These are phyloP conservation scores for Drosophila bifasciata DNA, from an alignment of 1,140 invertebrate species.

Conservation along the genomic window DNA sequence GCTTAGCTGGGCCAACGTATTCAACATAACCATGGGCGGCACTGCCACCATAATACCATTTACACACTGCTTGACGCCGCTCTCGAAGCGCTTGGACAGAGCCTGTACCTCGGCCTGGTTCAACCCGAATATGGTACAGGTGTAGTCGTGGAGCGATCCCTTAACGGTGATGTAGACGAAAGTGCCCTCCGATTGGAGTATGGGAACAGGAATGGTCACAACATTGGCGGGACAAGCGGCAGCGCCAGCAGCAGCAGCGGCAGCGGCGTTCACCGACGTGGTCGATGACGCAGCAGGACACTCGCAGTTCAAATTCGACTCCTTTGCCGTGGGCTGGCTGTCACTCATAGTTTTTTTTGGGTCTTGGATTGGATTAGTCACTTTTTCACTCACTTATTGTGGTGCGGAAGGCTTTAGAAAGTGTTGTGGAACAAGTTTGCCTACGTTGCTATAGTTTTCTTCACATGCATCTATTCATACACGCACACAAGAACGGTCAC, in stretches of 20 bases:
- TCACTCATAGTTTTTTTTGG: constrained; percentile 70
- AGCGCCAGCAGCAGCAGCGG: constrained; percentile 13
- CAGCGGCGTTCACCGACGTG: constrained; percentile 34
- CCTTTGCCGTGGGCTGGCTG: constrained; percentile 52
- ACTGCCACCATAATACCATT: constrained; percentile 90
- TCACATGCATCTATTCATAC: constrained; percentile 21
- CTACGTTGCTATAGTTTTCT: constrained; percentile 69
- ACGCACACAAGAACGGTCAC: constrained; percentile 29
- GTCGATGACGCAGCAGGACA: constrained; percentile 46
- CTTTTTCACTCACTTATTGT: constrained; percentile 15
- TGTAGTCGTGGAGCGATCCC: constrained; percentile 89
- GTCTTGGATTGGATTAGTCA: constrained; percentile 23
- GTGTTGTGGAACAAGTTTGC: constrained; percentile 48
- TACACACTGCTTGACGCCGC: constrained; percentile 86
- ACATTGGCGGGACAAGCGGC: constrained; percentile 63
- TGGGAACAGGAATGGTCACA: constrained; percentile 81
- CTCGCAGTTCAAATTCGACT: constrained; percentile 60
- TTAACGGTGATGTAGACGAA: constrained; percentile 90
- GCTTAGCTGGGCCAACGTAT: constrained; percentile 89
- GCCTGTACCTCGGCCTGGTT: constrained; percentile 88
- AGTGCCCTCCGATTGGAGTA: constrained; percentile 84
- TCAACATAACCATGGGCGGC: constrained; percentile 88
- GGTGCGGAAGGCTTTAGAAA: constrained; percentile 12
- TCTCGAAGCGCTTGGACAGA: constrained; percentile 88
- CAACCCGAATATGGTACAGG: constrained; percentile 90